phyloP scores from a whole-genome alignment of 1,140 invertebrate species.

The Drosophila bocki region DNA sequence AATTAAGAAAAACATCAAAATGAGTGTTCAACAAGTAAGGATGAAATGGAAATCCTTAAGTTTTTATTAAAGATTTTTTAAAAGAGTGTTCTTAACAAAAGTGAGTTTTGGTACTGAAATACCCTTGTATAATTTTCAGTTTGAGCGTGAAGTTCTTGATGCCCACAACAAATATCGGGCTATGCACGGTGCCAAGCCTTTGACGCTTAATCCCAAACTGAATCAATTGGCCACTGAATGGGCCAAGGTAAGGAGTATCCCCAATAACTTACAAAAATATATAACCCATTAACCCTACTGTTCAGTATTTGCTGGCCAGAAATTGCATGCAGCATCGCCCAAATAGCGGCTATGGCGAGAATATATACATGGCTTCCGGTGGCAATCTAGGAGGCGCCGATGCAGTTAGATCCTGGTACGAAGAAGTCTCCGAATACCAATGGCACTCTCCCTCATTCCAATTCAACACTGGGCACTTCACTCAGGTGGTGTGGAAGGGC shows the following conservation, averaged over 20 bases:
- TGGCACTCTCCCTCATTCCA: conserved; percentile 88
- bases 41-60: neutral
- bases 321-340: conserved; percentile 88
- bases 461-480: conserved; percentile 89
- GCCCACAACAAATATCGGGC: conserved; percentile 62
- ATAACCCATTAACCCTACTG: fast-evolving
- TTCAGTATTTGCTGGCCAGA: conserved; percentile 50
- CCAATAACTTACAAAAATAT: too few species aligned
- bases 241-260: conserved; percentile 46
- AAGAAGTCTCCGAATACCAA: conserved; percentile 86
- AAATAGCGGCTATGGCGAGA: conserved; percentile 92
- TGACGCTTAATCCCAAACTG: conserved; percentile 31
- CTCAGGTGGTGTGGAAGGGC: conserved; percentile 90
- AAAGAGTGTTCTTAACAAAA: neutral
- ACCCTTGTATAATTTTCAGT: conserved; percentile 26
- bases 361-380: conserved; percentile 90
- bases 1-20: conserved; percentile 1
- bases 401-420: conserved; percentile 88
- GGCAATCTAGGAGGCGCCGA: conserved; percentile 87
- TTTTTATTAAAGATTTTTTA: neutral
- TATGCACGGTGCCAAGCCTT: conserved; percentile 39
- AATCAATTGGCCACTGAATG: conserved; percentile 51
- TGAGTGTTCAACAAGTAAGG: conserved; percentile 51
- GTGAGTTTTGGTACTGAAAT: neutral
- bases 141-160: conserved; percentile 56